Evolutionary conservation across 1,140 invertebrate genomes (phyloP).

Genomic region (Eulimnadia texana): DNA sequence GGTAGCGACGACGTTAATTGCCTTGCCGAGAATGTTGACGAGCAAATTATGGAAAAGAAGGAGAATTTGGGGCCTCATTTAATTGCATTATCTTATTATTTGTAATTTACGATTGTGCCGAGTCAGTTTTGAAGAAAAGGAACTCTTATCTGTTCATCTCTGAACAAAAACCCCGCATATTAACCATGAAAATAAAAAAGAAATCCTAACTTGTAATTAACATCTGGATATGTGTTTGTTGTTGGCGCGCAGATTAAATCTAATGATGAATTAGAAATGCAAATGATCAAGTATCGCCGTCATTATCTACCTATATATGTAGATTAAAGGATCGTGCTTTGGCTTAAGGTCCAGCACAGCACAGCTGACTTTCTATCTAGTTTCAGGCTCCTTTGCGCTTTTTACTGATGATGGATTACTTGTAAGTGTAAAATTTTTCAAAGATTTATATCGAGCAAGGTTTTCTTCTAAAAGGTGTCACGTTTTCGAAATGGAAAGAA

Average conservation of each 20-base stretch:
- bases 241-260: background rate
- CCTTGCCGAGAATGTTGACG: background rate
- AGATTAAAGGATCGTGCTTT: no score
- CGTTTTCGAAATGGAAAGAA: background rate
- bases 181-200: background rate
- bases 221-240: background rate
- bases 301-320: no score
- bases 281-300: background rate
- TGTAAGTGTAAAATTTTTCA: no score
- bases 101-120: background rate
- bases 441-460: no score
- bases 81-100: background rate
- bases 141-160: no score
- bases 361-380: no score
- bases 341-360: no score
- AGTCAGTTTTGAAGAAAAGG: no score
- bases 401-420: no score
- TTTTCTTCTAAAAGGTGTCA: background rate
- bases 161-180: background rate
- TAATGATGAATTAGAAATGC: background rate
- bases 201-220: background rate
- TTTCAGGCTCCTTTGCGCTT: no score
- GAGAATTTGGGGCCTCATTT: background rate
- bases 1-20: background rate
- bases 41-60: background rate